A percentile compares a stretch with the other conserved stretches of the same genome.
phyloP scores from a whole-genome alignment of 2,797 vertebrate genomes.

The Sebastiscus tertius region DNA sequence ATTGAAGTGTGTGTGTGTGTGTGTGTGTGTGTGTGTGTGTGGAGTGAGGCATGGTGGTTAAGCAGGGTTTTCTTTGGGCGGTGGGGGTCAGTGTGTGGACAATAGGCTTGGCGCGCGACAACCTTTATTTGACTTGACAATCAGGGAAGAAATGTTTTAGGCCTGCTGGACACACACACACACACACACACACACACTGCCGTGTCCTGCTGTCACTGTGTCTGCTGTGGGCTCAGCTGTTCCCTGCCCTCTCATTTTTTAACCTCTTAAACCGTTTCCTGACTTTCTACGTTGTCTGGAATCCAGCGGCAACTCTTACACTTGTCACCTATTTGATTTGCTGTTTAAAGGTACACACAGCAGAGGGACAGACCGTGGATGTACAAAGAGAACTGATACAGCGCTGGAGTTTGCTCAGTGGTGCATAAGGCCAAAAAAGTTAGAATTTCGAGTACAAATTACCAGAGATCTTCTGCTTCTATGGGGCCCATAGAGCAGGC shows the following conservation, averaged over 20 bases:
- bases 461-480: too few relatives aligned
- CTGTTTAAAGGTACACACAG: not conserved
- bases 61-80: not conserved
- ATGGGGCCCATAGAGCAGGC: too few relatives aligned
- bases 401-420: too few relatives aligned
- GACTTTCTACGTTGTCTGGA: not conserved
- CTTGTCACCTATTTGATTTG: not conserved
- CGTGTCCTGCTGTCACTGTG: constrained; percentile 57
- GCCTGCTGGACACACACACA: constrained; percentile 9
- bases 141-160: constrained; percentile 58
- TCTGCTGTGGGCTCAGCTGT: constrained; percentile 17
- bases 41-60: constrained; percentile 1
- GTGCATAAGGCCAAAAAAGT: too few relatives aligned
- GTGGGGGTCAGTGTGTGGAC: constrained; percentile 32
- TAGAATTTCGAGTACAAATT: too few relatives aligned
- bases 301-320: not conserved
- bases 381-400: too few relatives aligned
- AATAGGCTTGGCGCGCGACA: constrained; percentile 42
- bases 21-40: constrained; percentile 9
- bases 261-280: not conserved
- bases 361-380: not conserved
- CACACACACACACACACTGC: not conserved
- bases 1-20: constrained; percentile 18
- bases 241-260: not conserved
- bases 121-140: constrained; percentile 62